Evolutionary conservation across 2,888 invertebrate genomes (phyloP).

Genomic region (Pristionchus japonicus): DNA sequence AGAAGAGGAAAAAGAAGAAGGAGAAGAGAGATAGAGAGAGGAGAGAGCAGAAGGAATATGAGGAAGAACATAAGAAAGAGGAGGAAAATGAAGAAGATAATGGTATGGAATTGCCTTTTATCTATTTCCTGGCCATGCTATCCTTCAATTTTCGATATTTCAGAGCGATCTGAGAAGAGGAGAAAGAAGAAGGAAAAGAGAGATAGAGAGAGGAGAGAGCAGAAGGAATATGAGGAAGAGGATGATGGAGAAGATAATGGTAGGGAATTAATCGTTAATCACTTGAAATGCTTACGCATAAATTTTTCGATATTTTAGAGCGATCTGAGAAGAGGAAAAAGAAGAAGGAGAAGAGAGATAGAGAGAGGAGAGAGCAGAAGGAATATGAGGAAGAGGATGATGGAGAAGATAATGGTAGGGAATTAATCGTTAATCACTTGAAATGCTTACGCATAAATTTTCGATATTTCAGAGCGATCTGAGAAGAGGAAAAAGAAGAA

Average conservation of each 20-base stretch:
- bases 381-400: background rate
- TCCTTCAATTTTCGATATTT: background rate
- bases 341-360: too few species aligned
- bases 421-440: background rate
- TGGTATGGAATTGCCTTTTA: background rate
- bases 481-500: background rate
- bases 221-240: too few species aligned
- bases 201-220: too few species aligned
- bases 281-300: too few species aligned
- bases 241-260: too few species aligned
- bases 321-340: too few species aligned
- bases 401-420: background rate
- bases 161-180: background rate
- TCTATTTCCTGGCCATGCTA: background rate
- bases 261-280: too few species aligned
- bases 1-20: background rate
- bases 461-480: background rate
- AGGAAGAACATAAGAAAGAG: background rate
- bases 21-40: too few species aligned
- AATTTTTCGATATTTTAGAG: too few species aligned
- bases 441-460: background rate
- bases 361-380: too few species aligned
- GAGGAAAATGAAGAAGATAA: background rate
- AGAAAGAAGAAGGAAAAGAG: background rate
- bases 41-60: background rate